phyloP scores from a whole-genome alignment of 2,113 vertebrate species.

The Balaeniceps rex region DNA sequence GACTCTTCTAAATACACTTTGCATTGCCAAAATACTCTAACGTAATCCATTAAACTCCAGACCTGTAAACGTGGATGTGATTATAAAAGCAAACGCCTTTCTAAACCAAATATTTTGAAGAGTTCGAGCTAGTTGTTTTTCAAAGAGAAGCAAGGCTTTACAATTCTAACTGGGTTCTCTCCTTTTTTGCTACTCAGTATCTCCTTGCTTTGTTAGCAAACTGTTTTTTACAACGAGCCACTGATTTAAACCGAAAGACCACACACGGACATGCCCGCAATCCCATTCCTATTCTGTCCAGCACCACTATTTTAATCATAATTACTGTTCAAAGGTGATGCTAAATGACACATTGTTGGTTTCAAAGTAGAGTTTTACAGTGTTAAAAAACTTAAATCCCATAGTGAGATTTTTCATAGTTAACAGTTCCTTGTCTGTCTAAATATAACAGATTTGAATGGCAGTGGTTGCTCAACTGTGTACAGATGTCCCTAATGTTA shows the following conservation, averaged over 20 bases:
- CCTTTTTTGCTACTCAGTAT: not conserved
- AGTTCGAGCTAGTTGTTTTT: not conserved
- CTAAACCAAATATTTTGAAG: not conserved
- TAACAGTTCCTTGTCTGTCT: not conserved
- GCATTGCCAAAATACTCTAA: not conserved
- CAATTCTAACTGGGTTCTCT: not conserved
- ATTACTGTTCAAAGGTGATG: not conserved
- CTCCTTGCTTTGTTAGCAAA: not conserved
- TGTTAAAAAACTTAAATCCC: not conserved
- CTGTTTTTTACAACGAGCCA: accelerated
- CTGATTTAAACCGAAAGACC: not conserved
- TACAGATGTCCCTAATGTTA: not conserved
- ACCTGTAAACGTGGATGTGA: not conserved
- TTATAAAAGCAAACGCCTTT: not conserved
- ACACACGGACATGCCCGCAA: not conserved
- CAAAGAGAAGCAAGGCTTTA: not conserved
- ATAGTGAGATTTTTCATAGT: not conserved
- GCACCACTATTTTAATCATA: not conserved
- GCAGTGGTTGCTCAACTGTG: not conserved
- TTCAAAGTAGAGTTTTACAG: not conserved
- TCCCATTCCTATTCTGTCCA: not conserved
- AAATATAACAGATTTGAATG: not conserved
- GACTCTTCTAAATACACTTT: not conserved
- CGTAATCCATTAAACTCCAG: not conserved
- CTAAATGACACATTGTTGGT: not conserved